Evolutionary conservation across 2,888 invertebrate species (phyloP), one percentile per base, ranked within the genome.

Genomic region (Tetragonisca angustula): DNA sequence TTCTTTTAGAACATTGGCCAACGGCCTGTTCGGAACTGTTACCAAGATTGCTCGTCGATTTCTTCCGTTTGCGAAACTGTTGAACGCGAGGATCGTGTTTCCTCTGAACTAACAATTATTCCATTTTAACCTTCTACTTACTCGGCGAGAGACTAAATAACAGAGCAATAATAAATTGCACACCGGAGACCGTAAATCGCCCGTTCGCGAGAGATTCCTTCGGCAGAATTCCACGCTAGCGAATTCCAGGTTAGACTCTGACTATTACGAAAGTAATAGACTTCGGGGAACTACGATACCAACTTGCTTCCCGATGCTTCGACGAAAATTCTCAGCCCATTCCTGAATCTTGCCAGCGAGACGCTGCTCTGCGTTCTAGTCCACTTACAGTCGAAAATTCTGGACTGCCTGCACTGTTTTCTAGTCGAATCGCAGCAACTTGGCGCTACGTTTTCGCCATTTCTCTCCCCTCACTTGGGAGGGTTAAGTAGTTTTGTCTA

Each of bases 401-500:
- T 21, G 19, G 21, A n/a, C 43, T 6, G 5, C 21, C 43, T 6
- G 5, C 21, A 13, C 9, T 19, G 50, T 21, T 70, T 9, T 4
- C n/a, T 15, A n/a, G 19, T 13, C 24, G 15, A 61, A 56, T 79
- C 70, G 43, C 56, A 32, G n/a, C 56, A 52, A 73, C 65, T 59
- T 27, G 21, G 43, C 36, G 54, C 4, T 24, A 21, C 17, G 61
- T 13, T 19, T 43, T 32, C 15, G 21, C 5, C 52, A 79, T 68
- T 68, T 82, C 82, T 49, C 62, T 15, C 19, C 52, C 19, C 49
- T 19, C 24, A 15, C 17, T 0, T 17, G 9, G 61, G 27, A n/a
- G 24, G 36, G 75, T 74, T 88, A 89, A 90, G 88, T 91, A 90
- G 90, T 90, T 90, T 90, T 91, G 90, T 90, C 90, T 90, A 89